Percentiles rank a stretch among this genome's conserved stretches.
phyloP scores from a whole-genome alignment of 2,113 vertebrate species.

The Phalacrocorax carbo region DNA sequence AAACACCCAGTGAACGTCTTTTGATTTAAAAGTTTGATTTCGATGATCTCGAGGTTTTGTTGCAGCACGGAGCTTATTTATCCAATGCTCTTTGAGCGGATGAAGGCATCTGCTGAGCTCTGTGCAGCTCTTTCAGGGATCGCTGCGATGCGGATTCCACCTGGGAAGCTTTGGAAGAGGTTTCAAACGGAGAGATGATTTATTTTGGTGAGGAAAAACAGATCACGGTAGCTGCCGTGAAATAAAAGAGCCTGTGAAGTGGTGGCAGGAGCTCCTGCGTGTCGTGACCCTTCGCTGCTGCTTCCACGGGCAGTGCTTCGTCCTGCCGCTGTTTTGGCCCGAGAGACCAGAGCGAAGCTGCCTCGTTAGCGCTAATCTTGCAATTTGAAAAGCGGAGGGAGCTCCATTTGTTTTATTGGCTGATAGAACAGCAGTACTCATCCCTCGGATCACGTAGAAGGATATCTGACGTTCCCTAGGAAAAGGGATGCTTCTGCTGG shows the following conservation, averaged over 20 bases:
- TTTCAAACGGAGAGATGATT: background rate
- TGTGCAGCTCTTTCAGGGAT: no score
- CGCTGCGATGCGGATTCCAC: background rate
- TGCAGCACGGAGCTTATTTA: background rate
- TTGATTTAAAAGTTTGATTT: background rate
- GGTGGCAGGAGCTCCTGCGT: fast-evolving
- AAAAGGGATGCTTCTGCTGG: background rate
- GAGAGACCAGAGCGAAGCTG: fast-evolving
- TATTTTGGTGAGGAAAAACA: background rate
- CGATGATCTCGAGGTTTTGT: background rate
- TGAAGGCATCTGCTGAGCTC: background rate
- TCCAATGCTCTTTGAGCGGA: background rate
- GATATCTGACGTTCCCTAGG: background rate
- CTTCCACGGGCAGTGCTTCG: background rate
- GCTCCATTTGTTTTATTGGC: background rate
- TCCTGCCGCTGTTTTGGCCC: background rate
- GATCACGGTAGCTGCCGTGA: no score
- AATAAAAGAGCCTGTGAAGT: no score
- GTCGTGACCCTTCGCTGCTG: background rate
- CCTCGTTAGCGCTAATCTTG: background rate
- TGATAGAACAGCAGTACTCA: fast-evolving
- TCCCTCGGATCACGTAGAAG: fast-evolving
- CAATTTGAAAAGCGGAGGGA: background rate
- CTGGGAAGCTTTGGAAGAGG: background rate
- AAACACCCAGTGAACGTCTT: fast-evolving